Evolutionary conservation across 92 coral and sea anemone species (phyloP).

Genomic region (Palythoa grandiflora): DNA sequence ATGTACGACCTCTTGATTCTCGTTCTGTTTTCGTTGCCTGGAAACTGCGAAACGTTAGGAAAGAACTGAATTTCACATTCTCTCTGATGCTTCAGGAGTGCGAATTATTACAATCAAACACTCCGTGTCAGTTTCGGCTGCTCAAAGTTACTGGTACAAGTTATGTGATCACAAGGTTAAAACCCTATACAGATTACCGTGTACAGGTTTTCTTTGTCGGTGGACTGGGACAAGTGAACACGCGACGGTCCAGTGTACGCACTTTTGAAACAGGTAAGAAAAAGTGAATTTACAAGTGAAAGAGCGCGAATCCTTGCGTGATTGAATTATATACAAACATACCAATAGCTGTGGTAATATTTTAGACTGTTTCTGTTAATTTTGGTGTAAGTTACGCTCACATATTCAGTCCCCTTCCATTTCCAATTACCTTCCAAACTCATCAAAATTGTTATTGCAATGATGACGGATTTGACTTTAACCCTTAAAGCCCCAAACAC

Average conservation of each 20-base stretch:
- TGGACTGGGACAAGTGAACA: conserved; percentile 35
- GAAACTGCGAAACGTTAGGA: conserved; percentile 53
- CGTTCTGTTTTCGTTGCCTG: conserved; percentile 49
- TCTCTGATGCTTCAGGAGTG: conserved; percentile 46
- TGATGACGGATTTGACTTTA: too few relatives aligned
- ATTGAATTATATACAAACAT: too few relatives aligned
- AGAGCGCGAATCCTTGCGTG: too few relatives aligned
- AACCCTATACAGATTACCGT: conserved; percentile 61
- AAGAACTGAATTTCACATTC: conserved; percentile 58
- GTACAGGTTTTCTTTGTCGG: conserved; percentile 44
- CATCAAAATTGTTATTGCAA: too few relatives aligned
- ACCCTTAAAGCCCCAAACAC: too few relatives aligned
- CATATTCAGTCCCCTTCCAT: too few relatives aligned
- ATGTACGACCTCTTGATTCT: conserved; percentile 31
- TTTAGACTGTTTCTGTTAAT: too few relatives aligned
- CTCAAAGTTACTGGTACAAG: conserved; percentile 42
- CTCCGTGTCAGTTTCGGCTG: conserved; percentile 48
- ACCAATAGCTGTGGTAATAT: too few relatives aligned
- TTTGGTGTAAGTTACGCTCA: too few relatives aligned
- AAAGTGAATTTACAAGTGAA: not conserved
- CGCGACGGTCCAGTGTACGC: conserved; percentile 55
- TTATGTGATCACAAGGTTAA: conserved; percentile 53
- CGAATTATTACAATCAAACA: conserved; percentile 52
- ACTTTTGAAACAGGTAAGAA: conserved; percentile 64
- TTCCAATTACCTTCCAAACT: too few relatives aligned